Evolutionary conservation across 2,888 invertebrate genomes (phyloP).

Genomic region (Furcula furcula): DNA sequence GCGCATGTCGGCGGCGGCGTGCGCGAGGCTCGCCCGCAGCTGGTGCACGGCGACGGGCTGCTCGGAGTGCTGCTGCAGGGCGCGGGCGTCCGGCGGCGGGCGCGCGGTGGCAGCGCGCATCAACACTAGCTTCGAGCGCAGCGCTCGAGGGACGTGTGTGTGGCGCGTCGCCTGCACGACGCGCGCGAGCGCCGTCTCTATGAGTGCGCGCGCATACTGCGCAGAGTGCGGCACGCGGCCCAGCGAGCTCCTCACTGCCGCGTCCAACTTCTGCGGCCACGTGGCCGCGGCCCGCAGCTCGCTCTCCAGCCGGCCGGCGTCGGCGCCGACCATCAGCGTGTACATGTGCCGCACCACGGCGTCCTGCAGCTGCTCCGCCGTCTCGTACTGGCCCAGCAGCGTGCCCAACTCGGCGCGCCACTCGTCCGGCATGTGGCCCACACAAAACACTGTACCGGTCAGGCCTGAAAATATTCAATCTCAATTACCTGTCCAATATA

Average conservation of each 20-base stretch:
- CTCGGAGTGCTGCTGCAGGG: conserved; percentile 9
- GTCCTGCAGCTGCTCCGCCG: conserved; percentile 41
- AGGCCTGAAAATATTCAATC: conserved; percentile 33
- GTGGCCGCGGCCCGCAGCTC: conserved; percentile 13
- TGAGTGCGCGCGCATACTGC: conserved; percentile 45
- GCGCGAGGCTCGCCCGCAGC: conserved; percentile 26
- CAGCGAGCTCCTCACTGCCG: conserved; percentile 37
- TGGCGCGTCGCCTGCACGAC: conserved; percentile 26
- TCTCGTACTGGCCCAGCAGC: conserved; percentile 11
- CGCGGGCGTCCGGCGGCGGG: not conserved
- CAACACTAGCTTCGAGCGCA: conserved; percentile 34
- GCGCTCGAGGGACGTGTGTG: conserved; percentile 10
- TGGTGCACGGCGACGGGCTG: conserved; percentile 24
- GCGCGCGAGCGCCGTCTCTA: conserved; percentile 40
- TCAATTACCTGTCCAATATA: too few relatives aligned
- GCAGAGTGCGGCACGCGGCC: conserved; percentile 48
- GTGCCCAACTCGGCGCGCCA: conserved; percentile 32
- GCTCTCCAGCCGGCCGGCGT: conserved; percentile 15
- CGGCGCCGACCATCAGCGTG: conserved; percentile 31
- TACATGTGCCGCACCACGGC: conserved; percentile 48
- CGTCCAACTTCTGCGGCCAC: conserved; percentile 37
- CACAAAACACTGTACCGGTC: conserved; percentile 41
- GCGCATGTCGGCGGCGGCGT: conserved; percentile 30
- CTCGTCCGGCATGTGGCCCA: conserved; percentile 43
- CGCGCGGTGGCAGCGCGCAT: conserved; percentile 18